Conservation (phyloP, 2,888 invertebrate species). For the Eurois occulta region DNA sequence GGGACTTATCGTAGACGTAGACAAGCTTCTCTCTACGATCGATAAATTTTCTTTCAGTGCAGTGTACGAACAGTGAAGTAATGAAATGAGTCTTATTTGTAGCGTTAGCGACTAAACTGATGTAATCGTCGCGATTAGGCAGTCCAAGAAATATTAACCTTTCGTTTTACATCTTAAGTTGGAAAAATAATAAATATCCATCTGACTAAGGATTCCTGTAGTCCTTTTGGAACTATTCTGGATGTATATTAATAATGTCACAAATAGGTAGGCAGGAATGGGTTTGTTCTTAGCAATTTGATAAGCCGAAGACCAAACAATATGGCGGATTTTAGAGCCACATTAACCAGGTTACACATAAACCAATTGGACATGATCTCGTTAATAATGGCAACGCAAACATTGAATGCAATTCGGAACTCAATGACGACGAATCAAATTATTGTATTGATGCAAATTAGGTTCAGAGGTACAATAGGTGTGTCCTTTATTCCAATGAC, state of each 20-base stretch:
- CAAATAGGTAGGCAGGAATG: too few relatives aligned
- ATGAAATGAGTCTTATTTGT: not conserved
- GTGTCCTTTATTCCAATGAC: not conserved
- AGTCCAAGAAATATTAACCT: not conserved
- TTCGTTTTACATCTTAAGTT: too few relatives aligned
- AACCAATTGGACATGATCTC: not conserved
- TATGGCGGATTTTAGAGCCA: not conserved
- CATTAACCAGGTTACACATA: not conserved
- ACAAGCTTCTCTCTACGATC: conserved; percentile 8
- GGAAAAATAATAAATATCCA: not conserved
- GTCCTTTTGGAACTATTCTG: not conserved
- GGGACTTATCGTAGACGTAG: not conserved
- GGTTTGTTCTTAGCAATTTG: not conserved
- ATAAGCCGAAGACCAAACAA: not conserved
- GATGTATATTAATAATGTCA: not conserved
- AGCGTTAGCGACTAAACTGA: not conserved
- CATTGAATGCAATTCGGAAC: conserved; percentile 18
- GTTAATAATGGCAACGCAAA: not conserved
- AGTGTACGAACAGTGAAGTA: not conserved
- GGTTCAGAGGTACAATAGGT: conserved; percentile 23
- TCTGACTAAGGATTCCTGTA: not conserved
- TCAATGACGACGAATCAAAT: conserved; percentile 21
- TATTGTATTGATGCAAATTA: conserved; percentile 16
- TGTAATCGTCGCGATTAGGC: not conserved
- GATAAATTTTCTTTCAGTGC: conserved; percentile 5